Conservation (phyloP, 2,113 vertebrate genomes). For the Charadrius vociferus region DNA sequence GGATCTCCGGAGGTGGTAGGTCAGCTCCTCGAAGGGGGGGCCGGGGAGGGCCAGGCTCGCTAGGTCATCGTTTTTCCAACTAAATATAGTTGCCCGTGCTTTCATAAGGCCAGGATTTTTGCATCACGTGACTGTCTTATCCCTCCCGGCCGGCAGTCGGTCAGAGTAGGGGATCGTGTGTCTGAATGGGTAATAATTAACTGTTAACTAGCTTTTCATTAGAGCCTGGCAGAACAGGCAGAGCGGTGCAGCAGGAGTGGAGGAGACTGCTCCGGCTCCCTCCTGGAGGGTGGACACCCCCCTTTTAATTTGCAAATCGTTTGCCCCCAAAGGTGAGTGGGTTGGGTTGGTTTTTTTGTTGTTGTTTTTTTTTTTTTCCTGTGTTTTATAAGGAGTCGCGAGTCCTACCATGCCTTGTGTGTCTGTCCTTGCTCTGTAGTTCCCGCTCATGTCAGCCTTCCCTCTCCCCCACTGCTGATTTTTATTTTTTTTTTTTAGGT, state of each 20-base stretch:
- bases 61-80: constrained; percentile 61
- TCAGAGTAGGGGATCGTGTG: constrained; percentile 34
- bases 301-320: constrained; percentile 24
- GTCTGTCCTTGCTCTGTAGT: neutral
- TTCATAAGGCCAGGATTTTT: constrained; percentile 63
- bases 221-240: constrained; percentile 17
- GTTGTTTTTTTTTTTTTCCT: too few species aligned
- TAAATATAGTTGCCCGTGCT: constrained; percentile 63
- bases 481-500: neutral
- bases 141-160: constrained; percentile 2
- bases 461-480: neutral
- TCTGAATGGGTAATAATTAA: constrained; percentile 73
- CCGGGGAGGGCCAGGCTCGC: neutral
- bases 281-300: neutral
- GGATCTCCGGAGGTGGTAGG: neutral
- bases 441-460: neutral
- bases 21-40: neutral
- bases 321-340: constrained; percentile 37
- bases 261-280: neutral
- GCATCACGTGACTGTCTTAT: constrained; percentile 52
- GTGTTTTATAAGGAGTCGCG: neutral
- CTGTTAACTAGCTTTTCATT: constrained; percentile 73
- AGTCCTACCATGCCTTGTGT: neutral
- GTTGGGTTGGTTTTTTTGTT: neutral
- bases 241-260: neutral